Evolutionary conservation across 2,888 invertebrate genomes (phyloP).

Genomic region (Netelia virgata): DNA sequence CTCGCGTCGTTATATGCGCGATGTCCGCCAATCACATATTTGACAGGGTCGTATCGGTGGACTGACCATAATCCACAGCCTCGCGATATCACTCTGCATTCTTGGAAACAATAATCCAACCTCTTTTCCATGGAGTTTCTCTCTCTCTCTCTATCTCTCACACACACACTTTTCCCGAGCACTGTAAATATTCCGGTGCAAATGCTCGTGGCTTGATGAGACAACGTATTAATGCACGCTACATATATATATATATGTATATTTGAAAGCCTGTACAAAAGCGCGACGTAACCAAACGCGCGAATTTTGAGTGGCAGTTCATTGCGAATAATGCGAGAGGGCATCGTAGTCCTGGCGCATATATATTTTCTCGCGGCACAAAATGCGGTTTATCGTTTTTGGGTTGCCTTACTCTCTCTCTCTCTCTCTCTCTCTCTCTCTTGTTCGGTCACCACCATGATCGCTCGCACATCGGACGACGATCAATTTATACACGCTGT

Average conservation of each 20-base stretch:
- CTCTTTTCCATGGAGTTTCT: slow-evolving; percentile 15
- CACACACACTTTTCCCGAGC: neutral
- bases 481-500: slow-evolving; percentile 46
- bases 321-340: slow-evolving; percentile 55
- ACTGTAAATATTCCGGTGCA: slow-evolving; percentile 44
- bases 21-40: slow-evolving; percentile 59
- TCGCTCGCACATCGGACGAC: slow-evolving; percentile 12
- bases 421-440: neutral
- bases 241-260: slow-evolving; percentile 12
- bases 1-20: slow-evolving; percentile 39
- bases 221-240: slow-evolving; percentile 7
- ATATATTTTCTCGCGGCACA: slow-evolving; percentile 61
- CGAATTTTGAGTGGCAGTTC: slow-evolving; percentile 69
- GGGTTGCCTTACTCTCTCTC: neutral
- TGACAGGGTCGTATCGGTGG: slow-evolving; percentile 58
- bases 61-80: slow-evolving; percentile 23
- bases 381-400: slow-evolving; percentile 64
- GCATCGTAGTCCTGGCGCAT: slow-evolving; percentile 17
- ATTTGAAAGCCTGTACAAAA: slow-evolving; percentile 20
- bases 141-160: neutral
- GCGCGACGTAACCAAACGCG: slow-evolving; percentile 54
- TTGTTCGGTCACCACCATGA: slow-evolving; percentile 32
- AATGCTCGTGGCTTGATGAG: neutral
- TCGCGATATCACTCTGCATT: slow-evolving; percentile 35
- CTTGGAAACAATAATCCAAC: slow-evolving; percentile 55